phyloP scores from a whole-genome alignment of 2,888 invertebrate genomes.

The Ectropis crepuscularia region DNA sequence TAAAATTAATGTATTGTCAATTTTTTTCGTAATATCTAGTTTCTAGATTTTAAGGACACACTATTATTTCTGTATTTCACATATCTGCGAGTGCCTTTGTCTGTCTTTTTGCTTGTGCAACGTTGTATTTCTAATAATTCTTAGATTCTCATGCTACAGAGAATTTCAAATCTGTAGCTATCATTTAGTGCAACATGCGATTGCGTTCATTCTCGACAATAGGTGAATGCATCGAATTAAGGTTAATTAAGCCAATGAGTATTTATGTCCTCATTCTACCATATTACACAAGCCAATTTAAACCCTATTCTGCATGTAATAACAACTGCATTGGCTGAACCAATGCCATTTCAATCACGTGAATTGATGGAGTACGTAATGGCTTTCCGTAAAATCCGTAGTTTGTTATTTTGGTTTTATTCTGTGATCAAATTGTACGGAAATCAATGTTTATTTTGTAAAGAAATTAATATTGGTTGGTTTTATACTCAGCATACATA shows the following conservation, averaged over 20 bases:
- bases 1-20: no score
- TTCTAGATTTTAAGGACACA: no score
- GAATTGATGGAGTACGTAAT: conserved; percentile 49
- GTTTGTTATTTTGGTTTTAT: conserved; percentile 29
- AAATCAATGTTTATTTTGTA: conserved; percentile 14
- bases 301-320: conserved; percentile 48
- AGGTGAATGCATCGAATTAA: conserved; percentile 71
- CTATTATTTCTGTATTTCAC: no score
- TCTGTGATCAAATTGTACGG: conserved; percentile 15
- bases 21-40: no score
- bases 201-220: conserved; percentile 58
- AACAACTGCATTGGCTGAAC: conserved; percentile 44
- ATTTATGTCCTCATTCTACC: conserved; percentile 56
- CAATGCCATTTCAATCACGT: conserved; percentile 46
- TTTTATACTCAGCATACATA: no score
- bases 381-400: conserved; percentile 39
- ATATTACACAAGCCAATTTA: conserved; percentile 47
- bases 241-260: conserved; percentile 74
- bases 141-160: neutral
- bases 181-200: conserved; percentile 45
- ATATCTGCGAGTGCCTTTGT: no score
- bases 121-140: no score
- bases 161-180: conserved; percentile 44
- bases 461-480: neutral
- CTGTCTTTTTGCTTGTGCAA: no score